Evolutionary conservation across 2,797 vertebrate species (phyloP), one percentile per base, ranked within the genome.

Genomic region (Coluber constrictor): DNA sequence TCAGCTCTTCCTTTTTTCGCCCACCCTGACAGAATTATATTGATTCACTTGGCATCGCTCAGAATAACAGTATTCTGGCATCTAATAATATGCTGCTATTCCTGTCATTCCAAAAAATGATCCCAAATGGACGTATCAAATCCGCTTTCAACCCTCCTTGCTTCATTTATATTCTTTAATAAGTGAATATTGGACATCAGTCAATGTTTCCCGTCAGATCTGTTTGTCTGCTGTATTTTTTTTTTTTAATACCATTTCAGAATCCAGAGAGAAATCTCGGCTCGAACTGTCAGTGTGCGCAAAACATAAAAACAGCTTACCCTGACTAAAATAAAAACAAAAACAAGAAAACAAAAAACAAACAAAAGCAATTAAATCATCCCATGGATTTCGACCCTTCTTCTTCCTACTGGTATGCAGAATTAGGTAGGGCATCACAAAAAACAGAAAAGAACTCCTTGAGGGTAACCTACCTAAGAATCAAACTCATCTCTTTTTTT

Each of bases 91-190:
- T 83, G 92, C 66, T n/a, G 63, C 92, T 93, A 56, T 94, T 93
- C 88, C 90, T 95, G 95, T 96, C 96, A 96, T 70, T 95, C 94
- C 95, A 90, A 95, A 95, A 93, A 86, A 54, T 43, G 43, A 93
- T 95, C 88, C 95, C 95, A 87, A 74, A 93, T 96, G 95, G 96
- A 95, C 86, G 55, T 8, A 92, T 88, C 89, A 92, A 92, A 94
- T 91, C 93, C 93, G 93, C 93, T 96, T 88, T 1, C 4, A 95
- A 89, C 93, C 89, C 93, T 94, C 95, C 95, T 95, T 94, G 93
- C 94, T 96, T 95, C 70, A 74, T 96, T 96, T 96, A 95, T 97
- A 96, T 95, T 95, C 93, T 96, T 96, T 97, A 97, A 97, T 96
- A 96, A 97, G 94, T 55, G 92, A 94, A 92, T 93, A 93, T 87